Percentiles rank a stretch among this genome's conserved stretches.
Evolutionary conservation across 2,113 vertebrate genomes (phyloP).

Genomic region (Nematolebias whitei): DNA sequence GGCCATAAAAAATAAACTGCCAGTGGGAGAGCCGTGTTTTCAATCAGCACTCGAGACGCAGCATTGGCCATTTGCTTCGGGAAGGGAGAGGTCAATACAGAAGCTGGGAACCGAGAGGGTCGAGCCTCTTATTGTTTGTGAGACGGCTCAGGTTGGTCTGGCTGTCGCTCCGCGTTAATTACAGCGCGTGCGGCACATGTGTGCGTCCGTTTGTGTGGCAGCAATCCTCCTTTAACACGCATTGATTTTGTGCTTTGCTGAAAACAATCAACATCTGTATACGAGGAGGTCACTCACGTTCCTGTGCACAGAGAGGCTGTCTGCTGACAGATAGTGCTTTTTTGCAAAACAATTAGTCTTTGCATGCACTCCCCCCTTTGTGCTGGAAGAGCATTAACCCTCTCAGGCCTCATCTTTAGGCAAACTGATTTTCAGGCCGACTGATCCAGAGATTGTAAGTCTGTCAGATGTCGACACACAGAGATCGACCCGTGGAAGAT

Average conservation of each 20-base stretch:
- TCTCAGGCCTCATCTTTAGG: slow-evolving; percentile 1
- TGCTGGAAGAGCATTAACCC: slow-evolving; percentile 29
- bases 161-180: not conserved
- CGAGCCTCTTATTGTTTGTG: slow-evolving; percentile 12
- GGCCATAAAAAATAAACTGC: slow-evolving; percentile 35
- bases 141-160: not conserved
- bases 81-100: slow-evolving; percentile 20
- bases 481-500: slow-evolving; percentile 42
- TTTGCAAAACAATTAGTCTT: slow-evolving; percentile 37
- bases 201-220: not conserved
- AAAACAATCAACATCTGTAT: slow-evolving; percentile 18
- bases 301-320: slow-evolving; percentile 5
- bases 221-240: not conserved
- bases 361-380: slow-evolving; percentile 20
- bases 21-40: slow-evolving; percentile 10
- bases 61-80: slow-evolving; percentile 17
- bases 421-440: slow-evolving; percentile 61
- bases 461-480: slow-evolving; percentile 28
- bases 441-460: slow-evolving; percentile 49
- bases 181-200: not conserved
- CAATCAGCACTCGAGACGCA: not conserved
- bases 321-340: slow-evolving; percentile 15
- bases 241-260: not conserved
- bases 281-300: slow-evolving; percentile 4
- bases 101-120: not conserved